A percentile compares a stretch with the other conserved stretches of the same genome.
Conservation (phyloP, 2,113 vertebrate genomes). For the Salminus brasiliensis region DNA sequence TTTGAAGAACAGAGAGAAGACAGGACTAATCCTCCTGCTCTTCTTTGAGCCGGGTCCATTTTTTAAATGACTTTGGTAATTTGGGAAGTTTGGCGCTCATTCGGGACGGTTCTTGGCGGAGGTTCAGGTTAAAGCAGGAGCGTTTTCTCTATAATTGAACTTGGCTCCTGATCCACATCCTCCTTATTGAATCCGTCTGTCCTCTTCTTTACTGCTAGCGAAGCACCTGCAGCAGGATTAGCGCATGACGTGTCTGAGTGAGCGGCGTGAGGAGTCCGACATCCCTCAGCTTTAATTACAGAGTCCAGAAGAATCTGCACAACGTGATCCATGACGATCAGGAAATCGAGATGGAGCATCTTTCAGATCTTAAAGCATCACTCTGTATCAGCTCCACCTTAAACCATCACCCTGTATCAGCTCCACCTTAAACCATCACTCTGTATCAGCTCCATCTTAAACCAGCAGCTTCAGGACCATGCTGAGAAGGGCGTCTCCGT, state of each 20-base stretch:
- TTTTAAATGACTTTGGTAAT: slow-evolving; percentile 40
- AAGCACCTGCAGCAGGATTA: slow-evolving; percentile 14
- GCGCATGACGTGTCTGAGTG: neutral
- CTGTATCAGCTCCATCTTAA: too few relatives aligned
- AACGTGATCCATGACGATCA: slow-evolving; percentile 17
- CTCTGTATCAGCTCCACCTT: too few relatives aligned
- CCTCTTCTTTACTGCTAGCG: neutral
- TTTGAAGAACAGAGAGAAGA: neutral
- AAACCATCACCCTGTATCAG: too few relatives aligned
- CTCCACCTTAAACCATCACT: too few relatives aligned
- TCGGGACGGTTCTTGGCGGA: slow-evolving; percentile 11
- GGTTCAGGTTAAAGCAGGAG: slow-evolving; percentile 1
- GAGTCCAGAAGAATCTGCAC: slow-evolving; percentile 25
- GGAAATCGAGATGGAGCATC: slow-evolving; percentile 31
- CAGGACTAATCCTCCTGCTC: neutral
- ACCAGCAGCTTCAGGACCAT: too few relatives aligned
- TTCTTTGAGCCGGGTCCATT: slow-evolving; percentile 19
- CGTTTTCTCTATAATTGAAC: slow-evolving; percentile 5
- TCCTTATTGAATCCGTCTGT: slow-evolving; percentile 11
- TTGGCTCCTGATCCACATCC: slow-evolving; percentile 24
- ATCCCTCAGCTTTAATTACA: slow-evolving; percentile 9
- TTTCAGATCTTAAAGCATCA: too few relatives aligned
- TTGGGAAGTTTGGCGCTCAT: slow-evolving; percentile 15
- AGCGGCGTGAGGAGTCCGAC: slow-evolving; percentile 7
- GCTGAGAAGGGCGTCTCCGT: too few relatives aligned